Percentiles rank a stretch among this genome's conserved stretches.
Conservation (phyloP, 92 coral and sea anemone genomes). For the Anthopleura xanthogrammica region DNA sequence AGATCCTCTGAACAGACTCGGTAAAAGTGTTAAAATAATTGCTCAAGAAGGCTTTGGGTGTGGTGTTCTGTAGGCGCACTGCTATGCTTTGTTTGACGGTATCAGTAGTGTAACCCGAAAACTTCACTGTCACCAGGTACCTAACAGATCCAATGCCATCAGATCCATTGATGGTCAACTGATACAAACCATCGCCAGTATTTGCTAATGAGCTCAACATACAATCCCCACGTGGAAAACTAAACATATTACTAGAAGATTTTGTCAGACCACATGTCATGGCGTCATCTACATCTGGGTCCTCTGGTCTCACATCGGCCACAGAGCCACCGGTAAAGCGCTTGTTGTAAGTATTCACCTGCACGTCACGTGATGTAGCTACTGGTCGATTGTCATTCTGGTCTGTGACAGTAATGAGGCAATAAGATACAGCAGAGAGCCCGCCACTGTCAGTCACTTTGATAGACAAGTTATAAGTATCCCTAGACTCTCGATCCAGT, state of each 20-base stretch:
- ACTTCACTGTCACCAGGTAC: conserved; percentile 68
- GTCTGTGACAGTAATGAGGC: conserved; percentile 71
- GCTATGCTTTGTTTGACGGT: conserved; percentile 70
- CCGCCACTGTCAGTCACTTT: conserved; percentile 69
- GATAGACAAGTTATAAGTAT: conserved; percentile 61
- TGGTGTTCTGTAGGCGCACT: conserved; percentile 60
- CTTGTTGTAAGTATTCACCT: conserved; percentile 65
- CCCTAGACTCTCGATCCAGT: conserved; percentile 72
- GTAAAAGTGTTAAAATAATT: conserved; percentile 56
- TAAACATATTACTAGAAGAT: conserved; percentile 55
- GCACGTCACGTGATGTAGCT: conserved; percentile 69
- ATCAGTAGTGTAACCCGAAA: conserved; percentile 58
- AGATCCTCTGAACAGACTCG: conserved; percentile 55
- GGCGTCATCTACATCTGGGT: conserved; percentile 71
- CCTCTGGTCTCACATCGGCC: conserved; percentile 82
- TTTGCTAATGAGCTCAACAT: conserved; percentile 48
- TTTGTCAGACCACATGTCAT: conserved; percentile 65
- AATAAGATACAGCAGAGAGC: conserved; percentile 59
- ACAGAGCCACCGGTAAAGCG: conserved; percentile 72
- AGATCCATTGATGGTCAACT: conserved; percentile 72
- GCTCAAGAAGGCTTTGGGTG: conserved; percentile 56
- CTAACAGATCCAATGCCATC: conserved; percentile 67
- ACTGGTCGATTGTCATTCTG: conserved; percentile 86
- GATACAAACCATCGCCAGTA: conserved; percentile 41
- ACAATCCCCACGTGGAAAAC: conserved; percentile 74